A percentile compares a stretch with the other conserved stretches of the same genome.
These are phyloP conservation scores for Andricus grossulariae DNA, from an alignment of 1,140 invertebrate genomes.

Conservation along the genomic window DNA sequence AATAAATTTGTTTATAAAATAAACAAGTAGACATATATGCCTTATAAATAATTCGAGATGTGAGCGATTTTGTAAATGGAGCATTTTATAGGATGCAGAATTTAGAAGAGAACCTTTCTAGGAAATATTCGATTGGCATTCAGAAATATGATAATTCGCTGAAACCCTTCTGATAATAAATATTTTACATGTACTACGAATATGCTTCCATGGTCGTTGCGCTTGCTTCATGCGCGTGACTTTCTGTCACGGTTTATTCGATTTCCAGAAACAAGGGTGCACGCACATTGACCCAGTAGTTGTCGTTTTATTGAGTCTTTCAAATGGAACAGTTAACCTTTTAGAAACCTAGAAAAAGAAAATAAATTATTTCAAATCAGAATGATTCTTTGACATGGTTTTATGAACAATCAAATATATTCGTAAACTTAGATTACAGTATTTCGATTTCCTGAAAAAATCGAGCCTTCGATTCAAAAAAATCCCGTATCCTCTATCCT, in stretches of 20 bases:
- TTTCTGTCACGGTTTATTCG: slow-evolving; percentile 34
- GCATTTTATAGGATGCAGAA: neutral
- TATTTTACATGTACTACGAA: slow-evolving; percentile 12
- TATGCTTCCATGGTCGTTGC: slow-evolving; percentile 4
- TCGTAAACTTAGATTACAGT: no score
- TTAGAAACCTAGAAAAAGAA: no score
- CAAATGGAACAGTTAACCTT: neutral
- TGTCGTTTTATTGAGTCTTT: slow-evolving; percentile 24
- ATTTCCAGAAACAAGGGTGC: slow-evolving; percentile 29
- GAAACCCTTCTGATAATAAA: slow-evolving; percentile 8
- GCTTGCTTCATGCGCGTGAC: slow-evolving; percentile 9
- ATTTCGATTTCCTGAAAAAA: no score
- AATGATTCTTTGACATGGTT: no score
- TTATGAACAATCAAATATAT: no score
- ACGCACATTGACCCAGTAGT: slow-evolving; percentile 2
- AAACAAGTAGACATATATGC: no score
- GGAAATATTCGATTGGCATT: slow-evolving; percentile 20
- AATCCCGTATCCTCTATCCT: no score
- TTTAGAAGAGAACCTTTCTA: slow-evolving; percentile 13
- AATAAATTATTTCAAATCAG: no score
- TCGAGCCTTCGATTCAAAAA: no score
- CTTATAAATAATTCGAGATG: no score
- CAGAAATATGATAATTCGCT: neutral
- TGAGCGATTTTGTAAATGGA: no score
- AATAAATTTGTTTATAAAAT: no score